Conservation (phyloP, 2,113 vertebrate genomes). For the Labeo catla region DNA sequence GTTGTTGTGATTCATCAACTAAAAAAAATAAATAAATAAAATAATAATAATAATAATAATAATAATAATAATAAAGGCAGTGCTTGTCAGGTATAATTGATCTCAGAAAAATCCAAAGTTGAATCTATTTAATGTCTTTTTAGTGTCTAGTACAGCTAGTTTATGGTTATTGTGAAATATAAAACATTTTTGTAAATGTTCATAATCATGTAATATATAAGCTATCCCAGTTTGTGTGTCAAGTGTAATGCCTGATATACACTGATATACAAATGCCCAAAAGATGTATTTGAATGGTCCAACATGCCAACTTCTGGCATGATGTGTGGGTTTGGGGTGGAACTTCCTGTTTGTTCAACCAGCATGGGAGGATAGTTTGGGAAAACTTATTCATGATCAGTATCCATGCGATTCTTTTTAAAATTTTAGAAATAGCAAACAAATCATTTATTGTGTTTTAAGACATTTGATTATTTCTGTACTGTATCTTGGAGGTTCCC, state of each 20-base stretch:
- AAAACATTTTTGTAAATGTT: neutral
- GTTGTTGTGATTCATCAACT: neutral
- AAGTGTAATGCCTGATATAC: neutral
- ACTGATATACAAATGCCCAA: too few species aligned
- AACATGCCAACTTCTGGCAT: neutral
- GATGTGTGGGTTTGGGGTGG: neutral
- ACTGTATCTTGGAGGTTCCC: too few species aligned
- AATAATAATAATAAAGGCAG: neutral
- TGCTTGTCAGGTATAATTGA: neutral
- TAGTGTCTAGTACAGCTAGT: neutral
- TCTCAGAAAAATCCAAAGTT: neutral
- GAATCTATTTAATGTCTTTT: neutral
- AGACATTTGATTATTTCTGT: too few species aligned
- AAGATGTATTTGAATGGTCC: neutral
- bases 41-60: too few species aligned
- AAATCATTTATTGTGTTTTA: too few species aligned
- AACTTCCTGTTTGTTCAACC: too few species aligned
- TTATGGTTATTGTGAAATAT: neutral
- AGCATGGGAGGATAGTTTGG: too few species aligned
- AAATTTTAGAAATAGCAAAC: too few species aligned
- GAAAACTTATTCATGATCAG: too few species aligned
- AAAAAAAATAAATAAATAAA: neutral
- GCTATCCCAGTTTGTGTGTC: neutral
- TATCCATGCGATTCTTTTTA: too few species aligned
- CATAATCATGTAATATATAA: too few species aligned